Base-by-base conservation (phyloP, 2,797 vertebrate genomes). In the Etheostoma nigrum region DNA sequence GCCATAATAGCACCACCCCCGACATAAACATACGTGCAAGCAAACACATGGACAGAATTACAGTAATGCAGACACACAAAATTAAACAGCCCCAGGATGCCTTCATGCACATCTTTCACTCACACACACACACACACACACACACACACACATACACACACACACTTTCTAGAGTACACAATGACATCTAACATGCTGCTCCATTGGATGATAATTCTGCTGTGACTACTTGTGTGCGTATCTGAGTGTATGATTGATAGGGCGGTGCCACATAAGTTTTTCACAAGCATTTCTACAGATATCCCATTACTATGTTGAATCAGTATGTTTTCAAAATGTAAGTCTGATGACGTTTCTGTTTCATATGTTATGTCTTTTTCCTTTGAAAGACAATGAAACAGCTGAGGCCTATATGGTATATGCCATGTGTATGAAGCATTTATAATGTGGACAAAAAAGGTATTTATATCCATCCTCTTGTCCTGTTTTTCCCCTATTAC, bases 141-240 rank as follows among this genome's bases (percentile, higher is more conserved):
- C 44, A 67, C 51, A 61, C 44, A 69, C 55, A 51, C 16, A 74
- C 52, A 69, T 25, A 67, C 36, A 67, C 25, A 47, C 44, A 57
- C 25, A 55, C 10, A 63, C 15, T 23, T 49, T 63, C 47, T 77
- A 57, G 42, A 63, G 19, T 64, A 75, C 55, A 42, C 16, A 5
- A 62, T 57, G 33, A 62, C 42, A 30, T 82, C 23, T 60, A 59
- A 79, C 47, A 71, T 79, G 83, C 79, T 87, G 82, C 86, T 88
- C 27, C 67, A 47, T 23, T 51, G 11, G 19, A 57, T 58, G 42
- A 44, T 62, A 69, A 44, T 54, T 15, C 16, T 72, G 47, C 68
- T 54, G 42, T 66, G 82, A 74, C 51, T n/a, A 69, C 65, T 45
- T 68, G 63, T 75, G 72, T 81, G 69, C 36, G 72, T 62, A 42